Conservation (phyloP, 2,797 vertebrate genomes). For the Sphenopsis melanotis region DNA sequence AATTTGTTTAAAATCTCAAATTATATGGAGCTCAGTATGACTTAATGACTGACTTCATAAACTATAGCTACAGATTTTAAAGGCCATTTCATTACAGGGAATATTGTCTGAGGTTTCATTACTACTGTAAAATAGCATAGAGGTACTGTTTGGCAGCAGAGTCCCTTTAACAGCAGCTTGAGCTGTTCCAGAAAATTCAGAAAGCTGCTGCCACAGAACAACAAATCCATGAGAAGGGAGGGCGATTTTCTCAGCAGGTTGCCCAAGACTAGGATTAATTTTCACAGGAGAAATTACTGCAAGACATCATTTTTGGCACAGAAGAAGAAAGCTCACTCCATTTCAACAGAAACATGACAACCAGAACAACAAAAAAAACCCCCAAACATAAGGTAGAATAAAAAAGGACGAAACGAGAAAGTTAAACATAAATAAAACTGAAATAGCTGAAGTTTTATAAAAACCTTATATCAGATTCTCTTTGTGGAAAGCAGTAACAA, state of each 20-base stretch:
- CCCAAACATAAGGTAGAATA: neutral
- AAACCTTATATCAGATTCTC: neutral
- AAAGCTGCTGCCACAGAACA: neutral
- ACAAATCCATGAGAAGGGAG: neutral
- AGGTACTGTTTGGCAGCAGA: neutral
- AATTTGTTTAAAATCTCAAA: neutral
- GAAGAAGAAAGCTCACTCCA: neutral
- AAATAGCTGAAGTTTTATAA: neutral
- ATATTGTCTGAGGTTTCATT: neutral
- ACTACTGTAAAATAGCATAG: neutral
- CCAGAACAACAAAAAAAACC: neutral
- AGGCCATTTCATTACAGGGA: neutral
- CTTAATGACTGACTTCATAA: neutral
- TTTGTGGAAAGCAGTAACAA: neutral
- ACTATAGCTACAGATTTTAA: neutral
- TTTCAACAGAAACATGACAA: neutral
- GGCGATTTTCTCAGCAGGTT: neutral
- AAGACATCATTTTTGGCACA: neutral
- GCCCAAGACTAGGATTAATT: neutral
- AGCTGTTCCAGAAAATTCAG: neutral
- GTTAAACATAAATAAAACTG: neutral
- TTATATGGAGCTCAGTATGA: neutral
- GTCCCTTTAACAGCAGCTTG: neutral
- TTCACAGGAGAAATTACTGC: neutral
- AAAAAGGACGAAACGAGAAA: neutral